Conservation (phyloP, 1,140 invertebrate species). For the Leucophenga varia region DNA sequence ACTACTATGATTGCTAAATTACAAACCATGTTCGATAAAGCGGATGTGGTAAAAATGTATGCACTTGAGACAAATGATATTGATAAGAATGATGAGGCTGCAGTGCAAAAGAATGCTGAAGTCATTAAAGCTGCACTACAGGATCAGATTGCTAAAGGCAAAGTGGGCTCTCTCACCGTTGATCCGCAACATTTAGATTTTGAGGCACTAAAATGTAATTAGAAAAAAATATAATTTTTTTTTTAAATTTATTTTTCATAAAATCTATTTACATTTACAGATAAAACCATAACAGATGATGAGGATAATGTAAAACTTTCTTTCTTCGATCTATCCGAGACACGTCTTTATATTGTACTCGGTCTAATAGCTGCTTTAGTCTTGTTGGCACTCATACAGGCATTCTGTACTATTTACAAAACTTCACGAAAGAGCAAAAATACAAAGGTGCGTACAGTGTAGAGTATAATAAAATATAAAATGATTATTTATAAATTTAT, state of each 20-base stretch:
- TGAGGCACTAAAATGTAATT: constrained; percentile 65
- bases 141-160: constrained; percentile 70
- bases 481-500: no score
- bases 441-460: constrained; percentile 59
- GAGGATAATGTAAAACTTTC: constrained; percentile 48
- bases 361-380: constrained; percentile 79
- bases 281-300: constrained; percentile 33
- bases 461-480: neutral
- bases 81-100: constrained; percentile 41
- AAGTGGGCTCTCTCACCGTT: constrained; percentile 73
- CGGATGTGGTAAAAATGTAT: constrained; percentile 61
- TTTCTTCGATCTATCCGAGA: constrained; percentile 65
- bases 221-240: no score
- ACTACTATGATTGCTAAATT: constrained; percentile 66
- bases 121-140: constrained; percentile 64
- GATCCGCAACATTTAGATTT: constrained; percentile 76
- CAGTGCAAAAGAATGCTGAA: constrained; percentile 53
- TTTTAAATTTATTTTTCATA: neutral
- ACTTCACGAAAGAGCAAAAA: constrained; percentile 66
- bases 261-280: constrained; percentile 12
- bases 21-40: constrained; percentile 68
- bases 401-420: constrained; percentile 78
- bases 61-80: constrained; percentile 55
- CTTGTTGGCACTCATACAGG: constrained; percentile 78
- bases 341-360: constrained; percentile 79